Evolutionary conservation across 2,888 invertebrate genomes (phyloP), one percentile per base, ranked within the genome.

Genomic region (Plagiodera versicolora): DNA sequence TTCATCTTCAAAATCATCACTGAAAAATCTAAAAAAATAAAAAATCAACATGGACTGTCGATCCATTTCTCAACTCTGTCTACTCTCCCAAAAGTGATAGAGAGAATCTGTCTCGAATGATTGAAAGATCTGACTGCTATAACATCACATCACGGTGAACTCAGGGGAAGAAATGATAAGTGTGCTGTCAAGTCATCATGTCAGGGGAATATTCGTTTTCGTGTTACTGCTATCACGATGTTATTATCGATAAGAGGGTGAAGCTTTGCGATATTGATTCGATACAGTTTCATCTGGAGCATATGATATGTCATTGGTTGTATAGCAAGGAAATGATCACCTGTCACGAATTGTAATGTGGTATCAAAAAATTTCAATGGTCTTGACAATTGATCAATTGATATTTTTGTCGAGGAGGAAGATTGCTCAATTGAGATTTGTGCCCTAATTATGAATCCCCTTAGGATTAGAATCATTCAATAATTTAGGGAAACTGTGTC

Each of bases 51-150:
- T n/a, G n/a, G 5, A 32, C 11, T 32, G 8, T 32, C 32, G 10
- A 32, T 61, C 57, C 49, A 57, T 57, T 61, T 61, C 63, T 58
- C 61, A 61, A 66, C 68, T 60, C 65, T 52, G 61, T 61, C 52
- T 58, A 60, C 47, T 60, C 44, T 60, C 61, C 20, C 56, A 57
- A 61, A 71, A 71, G 73, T 74, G 74, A 75, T 74, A 70, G 74
- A 73, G 69, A 70, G 70, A 70, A 73, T 65, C 73, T 74, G 75
- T 74, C 75, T 73, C 65, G 75, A 74, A 79, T 79, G 80, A 80
- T 80, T 78, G 79, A 80, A 74, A 75, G 74, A 72, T 75, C 75
- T 76, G 77, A 77, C 78, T 77, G 77, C 79, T 78, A 79, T 80
- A 80, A 79, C 79, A 79, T 79, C 79, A 79, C 79, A 79, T 80